phyloP scores from a whole-genome alignment of 2,113 vertebrate species.

The Oryzias javanicus region DNA sequence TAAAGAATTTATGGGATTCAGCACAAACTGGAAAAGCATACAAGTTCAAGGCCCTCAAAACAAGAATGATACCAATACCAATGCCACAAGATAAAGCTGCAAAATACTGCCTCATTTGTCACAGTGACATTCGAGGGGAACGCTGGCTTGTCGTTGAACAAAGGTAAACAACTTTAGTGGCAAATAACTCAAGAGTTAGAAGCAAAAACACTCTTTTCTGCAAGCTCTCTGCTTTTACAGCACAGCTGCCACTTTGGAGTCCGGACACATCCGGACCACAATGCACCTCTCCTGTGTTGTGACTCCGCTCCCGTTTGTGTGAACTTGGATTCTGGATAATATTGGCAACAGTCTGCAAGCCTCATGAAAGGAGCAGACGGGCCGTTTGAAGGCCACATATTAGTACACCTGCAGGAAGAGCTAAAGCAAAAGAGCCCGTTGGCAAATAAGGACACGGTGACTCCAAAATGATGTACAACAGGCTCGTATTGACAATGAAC shows the following conservation, averaged over 20 bases:
- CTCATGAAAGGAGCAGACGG: conserved; percentile 30
- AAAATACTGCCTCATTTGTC: conserved; percentile 32
- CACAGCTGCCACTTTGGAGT: conserved; percentile 65
- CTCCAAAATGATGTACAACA: neutral
- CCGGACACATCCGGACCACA: conserved; percentile 52
- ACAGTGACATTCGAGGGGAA: conserved; percentile 28
- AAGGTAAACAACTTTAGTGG: conserved; percentile 13
- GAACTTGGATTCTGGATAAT: conserved; percentile 37
- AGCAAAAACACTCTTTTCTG: conserved; percentile 26
- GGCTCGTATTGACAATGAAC: too few relatives aligned
- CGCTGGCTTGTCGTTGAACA: conserved; percentile 4
- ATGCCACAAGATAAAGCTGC: conserved; percentile 26
- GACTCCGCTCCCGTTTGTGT: conserved; percentile 52
- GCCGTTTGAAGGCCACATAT: conserved; percentile 41
- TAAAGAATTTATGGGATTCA: too few relatives aligned
- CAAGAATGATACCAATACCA: conserved; percentile 21
- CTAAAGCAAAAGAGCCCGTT: conserved; percentile 25
- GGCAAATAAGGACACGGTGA: conserved; percentile 11
- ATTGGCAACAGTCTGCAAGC: conserved; percentile 36
- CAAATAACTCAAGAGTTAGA: conserved; percentile 13
- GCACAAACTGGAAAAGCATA: conserved; percentile 8
- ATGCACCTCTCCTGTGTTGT: conserved; percentile 52
- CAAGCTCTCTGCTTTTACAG: conserved; percentile 23
- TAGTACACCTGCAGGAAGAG: conserved; percentile 41
- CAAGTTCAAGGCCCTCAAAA: conserved; percentile 28